Evolutionary conservation across 2,113 vertebrate species (phyloP).

Genomic region (Sclerurus mexicanus): DNA sequence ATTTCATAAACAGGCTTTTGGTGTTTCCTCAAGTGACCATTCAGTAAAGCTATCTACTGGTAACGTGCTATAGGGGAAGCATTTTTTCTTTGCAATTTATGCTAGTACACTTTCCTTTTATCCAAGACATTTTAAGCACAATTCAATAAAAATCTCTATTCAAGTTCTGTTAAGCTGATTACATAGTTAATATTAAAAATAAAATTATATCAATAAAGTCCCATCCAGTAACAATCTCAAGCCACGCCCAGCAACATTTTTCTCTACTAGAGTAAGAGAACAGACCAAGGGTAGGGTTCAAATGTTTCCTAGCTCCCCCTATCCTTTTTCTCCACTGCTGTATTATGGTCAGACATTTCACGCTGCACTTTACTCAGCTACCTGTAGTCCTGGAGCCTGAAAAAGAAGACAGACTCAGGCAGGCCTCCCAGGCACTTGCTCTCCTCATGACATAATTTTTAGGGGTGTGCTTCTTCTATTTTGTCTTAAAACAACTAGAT

Average conservation of each 20-base stretch:
- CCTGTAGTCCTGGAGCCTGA: not conserved
- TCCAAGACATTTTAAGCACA: not conserved
- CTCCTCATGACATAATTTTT: not conserved
- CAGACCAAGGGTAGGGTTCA: not conserved
- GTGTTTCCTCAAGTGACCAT: conserved; percentile 79
- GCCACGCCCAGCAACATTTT: not conserved
- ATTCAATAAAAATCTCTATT: not conserved
- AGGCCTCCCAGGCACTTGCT: not conserved
- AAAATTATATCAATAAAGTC: not conserved
- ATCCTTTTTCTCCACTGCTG: not conserved
- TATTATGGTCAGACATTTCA: not conserved
- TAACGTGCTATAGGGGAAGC: conserved; percentile 67
- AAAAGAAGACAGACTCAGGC: not conserved
- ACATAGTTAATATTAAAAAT: not conserved
- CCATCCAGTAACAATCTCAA: not conserved
- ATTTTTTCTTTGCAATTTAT: not conserved
- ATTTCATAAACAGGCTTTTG: conserved; percentile 78
- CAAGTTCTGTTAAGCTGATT: not conserved
- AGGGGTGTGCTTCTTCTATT: not conserved
- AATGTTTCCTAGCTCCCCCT: not conserved
- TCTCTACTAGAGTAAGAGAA: not conserved
- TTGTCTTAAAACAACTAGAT: not conserved
- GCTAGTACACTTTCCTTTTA: not conserved
- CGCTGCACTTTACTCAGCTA: not conserved
- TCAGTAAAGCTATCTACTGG: conserved; percentile 68